These are phyloP conservation scores for Abrostola tripartita DNA, from an alignment of 2,888 invertebrate genomes.

Conservation along the genomic window DNA sequence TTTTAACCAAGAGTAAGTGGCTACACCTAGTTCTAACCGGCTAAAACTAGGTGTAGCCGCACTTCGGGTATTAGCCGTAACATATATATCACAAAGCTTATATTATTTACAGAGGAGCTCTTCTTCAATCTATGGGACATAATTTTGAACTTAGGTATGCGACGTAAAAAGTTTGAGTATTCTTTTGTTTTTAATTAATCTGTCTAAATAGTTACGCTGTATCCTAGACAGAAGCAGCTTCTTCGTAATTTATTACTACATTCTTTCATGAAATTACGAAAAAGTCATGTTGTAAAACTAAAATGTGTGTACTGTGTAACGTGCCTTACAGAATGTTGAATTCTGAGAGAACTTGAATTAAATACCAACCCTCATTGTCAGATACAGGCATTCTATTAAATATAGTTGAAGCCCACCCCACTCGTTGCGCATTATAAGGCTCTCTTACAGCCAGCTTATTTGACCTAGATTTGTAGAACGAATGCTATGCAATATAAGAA, in stretches of 20 bases:
- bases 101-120: too few species aligned
- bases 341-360: slow-evolving; percentile 18
- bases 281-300: background rate
- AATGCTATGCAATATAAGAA: background rate
- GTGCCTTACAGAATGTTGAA: slow-evolving; percentile 16
- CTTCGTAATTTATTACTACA: background rate
- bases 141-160: too few species aligned
- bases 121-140: too few species aligned
- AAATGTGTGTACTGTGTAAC: slow-evolving; percentile 5
- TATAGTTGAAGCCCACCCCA: slow-evolving; percentile 23
- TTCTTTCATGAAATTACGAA: background rate
- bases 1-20: too few species aligned
- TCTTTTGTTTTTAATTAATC: too few species aligned
- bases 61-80: too few species aligned
- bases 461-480: slow-evolving; percentile 1
- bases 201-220: too few species aligned
- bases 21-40: too few species aligned
- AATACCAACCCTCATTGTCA: slow-evolving; percentile 40
- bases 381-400: slow-evolving; percentile 35
- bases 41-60: too few species aligned
- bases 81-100: too few species aligned
- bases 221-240: background rate
- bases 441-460: slow-evolving; percentile 14
- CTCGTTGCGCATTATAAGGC: slow-evolving; percentile 29
- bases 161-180: too few species aligned